Conservation (phyloP, 1,140 invertebrate genomes). For the Sycophaga agraensis region DNA sequence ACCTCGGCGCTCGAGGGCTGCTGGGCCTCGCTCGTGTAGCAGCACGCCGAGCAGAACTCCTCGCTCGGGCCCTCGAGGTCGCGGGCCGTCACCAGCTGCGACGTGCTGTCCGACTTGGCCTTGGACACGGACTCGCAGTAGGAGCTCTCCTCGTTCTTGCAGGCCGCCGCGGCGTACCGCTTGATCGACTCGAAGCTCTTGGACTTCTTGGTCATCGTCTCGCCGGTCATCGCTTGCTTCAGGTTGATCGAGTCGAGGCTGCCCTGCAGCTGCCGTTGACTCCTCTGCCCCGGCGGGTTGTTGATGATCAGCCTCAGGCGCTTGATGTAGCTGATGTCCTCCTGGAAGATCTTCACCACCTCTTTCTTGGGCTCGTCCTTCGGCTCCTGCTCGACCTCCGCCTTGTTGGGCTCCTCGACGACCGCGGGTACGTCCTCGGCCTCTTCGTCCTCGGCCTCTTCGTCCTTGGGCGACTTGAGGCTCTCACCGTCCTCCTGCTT, state of each 20-base stretch:
- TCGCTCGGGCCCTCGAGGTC: conserved; percentile 42
- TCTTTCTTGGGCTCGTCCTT: background rate
- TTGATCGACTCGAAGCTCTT: conserved; percentile 56
- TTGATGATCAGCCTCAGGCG: conserved; percentile 19
- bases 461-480: background rate
- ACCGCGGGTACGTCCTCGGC: background rate
- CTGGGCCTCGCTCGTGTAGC: conserved; percentile 38
- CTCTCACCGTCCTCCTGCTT: background rate
- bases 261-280: conserved; percentile 40
- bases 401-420: background rate
- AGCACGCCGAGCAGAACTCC: conserved; percentile 51
- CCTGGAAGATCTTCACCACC: background rate
- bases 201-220: conserved; percentile 49
- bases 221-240: conserved; percentile 27
- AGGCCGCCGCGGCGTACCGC: conserved; percentile 22
- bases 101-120: conserved; percentile 42
- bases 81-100: conserved; percentile 38
- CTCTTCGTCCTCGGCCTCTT: background rate
- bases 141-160: conserved; percentile 3
- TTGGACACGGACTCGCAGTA: conserved; percentile 17
- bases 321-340: conserved; percentile 23
- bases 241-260: conserved; percentile 51
- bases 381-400: background rate
- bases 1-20: conserved; percentile 40
- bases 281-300: background rate